Percentiles rank a stretch among this genome's conserved stretches.
Conservation (phyloP, 1,140 invertebrate genomes). For the Lucilia sericata region DNA sequence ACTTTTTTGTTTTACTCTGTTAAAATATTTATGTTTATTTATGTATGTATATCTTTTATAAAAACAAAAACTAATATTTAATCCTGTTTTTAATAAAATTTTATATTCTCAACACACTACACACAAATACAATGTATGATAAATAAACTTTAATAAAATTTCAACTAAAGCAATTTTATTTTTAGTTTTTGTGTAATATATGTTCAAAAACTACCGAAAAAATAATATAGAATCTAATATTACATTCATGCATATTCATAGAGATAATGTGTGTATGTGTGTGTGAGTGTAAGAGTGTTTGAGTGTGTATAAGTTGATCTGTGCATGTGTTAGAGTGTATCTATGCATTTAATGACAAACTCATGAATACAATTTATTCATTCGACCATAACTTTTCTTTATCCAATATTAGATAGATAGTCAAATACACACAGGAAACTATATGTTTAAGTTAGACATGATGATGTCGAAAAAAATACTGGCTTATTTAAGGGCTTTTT, state of each 20-base stretch:
- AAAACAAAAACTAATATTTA: too few relatives aligned
- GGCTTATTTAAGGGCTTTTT: too few relatives aligned
- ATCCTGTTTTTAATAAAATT: background rate
- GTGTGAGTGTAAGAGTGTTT: too few relatives aligned
- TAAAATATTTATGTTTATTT: too few relatives aligned
- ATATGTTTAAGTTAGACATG: too few relatives aligned
- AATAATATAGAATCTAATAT: background rate
- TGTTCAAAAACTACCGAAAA: background rate
- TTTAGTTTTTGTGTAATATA: background rate
- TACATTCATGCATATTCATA: background rate
- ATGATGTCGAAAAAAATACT: too few relatives aligned
- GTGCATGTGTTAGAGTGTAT: too few relatives aligned
- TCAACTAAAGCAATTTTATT: background rate
- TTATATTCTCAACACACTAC: background rate
- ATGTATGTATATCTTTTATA: too few relatives aligned
- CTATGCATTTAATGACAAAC: background rate
- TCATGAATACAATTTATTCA: background rate
- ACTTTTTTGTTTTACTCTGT: too few relatives aligned
- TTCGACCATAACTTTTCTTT: conserved; percentile 6
- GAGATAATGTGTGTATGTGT: background rate
- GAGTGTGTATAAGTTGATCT: too few relatives aligned
- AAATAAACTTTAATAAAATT: conserved; percentile 18
- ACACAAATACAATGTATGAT: background rate
- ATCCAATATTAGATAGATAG: background rate
- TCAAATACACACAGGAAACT: too few relatives aligned